Evolutionary conservation across 2,888 invertebrate genomes (phyloP).

Genomic region (Trissolcus japonicus): DNA sequence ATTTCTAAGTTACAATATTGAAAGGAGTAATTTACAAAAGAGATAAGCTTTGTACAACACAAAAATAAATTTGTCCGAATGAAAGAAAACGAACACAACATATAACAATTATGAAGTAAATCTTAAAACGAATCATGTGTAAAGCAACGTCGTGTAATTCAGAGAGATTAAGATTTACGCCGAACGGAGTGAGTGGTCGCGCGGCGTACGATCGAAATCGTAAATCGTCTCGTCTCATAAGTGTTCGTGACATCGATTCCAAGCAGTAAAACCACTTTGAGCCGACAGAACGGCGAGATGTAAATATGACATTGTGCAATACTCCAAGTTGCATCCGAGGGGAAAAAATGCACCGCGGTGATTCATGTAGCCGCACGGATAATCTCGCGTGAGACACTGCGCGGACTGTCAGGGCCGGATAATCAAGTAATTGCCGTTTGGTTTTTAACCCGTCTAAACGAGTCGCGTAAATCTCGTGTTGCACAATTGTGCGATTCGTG

Average conservation of each 20-base stretch:
- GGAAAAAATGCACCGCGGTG: constrained; percentile 38
- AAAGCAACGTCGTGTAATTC: no score
- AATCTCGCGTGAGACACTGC: constrained; percentile 47
- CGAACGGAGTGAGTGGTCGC: no score
- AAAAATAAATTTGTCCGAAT: no score
- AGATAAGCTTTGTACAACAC: no score
- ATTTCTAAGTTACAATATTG: not conserved
- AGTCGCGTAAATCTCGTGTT: constrained; percentile 38
- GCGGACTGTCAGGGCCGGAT: constrained; percentile 25
- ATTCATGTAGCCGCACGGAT: constrained; percentile 46
- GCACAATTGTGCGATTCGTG: constrained; percentile 29
- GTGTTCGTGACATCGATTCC: constrained; percentile 44
- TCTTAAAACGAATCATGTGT: no score
- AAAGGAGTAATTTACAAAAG: not conserved
- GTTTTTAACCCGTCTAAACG: constrained; percentile 28
- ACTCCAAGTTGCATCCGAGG: constrained; percentile 23
- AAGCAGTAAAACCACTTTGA: constrained; percentile 33
- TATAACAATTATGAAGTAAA: no score
- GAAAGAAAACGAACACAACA: not conserved
- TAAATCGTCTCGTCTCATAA: constrained; percentile 28
- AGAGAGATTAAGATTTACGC: no score
- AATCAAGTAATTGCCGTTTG: constrained; percentile 33
- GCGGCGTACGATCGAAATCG: constrained; percentile 2
- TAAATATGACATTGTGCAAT: constrained; percentile 53
- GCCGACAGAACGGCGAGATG: constrained; percentile 28